These are phyloP conservation scores for Synaphobranchus kaupii DNA, from an alignment of 2,797 vertebrate genomes.

Conservation along the genomic window DNA sequence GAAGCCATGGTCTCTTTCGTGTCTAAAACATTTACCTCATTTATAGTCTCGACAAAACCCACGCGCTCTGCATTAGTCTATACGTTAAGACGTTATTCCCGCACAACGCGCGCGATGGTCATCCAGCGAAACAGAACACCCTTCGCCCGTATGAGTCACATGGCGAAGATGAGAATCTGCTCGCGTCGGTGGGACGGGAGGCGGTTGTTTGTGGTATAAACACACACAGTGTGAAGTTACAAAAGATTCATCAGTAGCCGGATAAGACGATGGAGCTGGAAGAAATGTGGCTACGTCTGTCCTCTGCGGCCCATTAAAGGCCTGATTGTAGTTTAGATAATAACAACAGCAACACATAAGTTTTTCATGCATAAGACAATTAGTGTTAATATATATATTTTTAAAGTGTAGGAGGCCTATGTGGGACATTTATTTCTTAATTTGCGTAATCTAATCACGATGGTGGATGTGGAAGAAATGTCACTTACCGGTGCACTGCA, in stretches of 20 bases:
- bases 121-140: no score
- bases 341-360: no score
- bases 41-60: not conserved
- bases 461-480: not conserved
- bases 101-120: not conserved
- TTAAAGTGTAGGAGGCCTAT: not conserved
- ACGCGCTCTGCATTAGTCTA: not conserved
- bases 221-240: not conserved
- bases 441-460: not conserved
- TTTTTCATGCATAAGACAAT: no score
- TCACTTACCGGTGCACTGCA: not conserved
- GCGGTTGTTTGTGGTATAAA: not conserved
- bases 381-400: not conserved
- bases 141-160: no score
- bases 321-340: no score
- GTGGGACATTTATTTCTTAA: not conserved
- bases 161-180: no score
- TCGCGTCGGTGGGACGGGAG: not conserved
- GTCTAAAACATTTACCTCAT: not conserved
- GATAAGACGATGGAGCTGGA: not conserved
- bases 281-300: no score
- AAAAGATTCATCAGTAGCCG: not conserved
- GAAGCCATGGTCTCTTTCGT: not conserved
- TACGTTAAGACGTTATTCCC: not conserved
- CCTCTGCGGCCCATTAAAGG: no score